A percentile compares a stretch with the other conserved stretches of the same genome.
Conservation (phyloP, 2,888 invertebrate species). For the Tipula confusa region DNA sequence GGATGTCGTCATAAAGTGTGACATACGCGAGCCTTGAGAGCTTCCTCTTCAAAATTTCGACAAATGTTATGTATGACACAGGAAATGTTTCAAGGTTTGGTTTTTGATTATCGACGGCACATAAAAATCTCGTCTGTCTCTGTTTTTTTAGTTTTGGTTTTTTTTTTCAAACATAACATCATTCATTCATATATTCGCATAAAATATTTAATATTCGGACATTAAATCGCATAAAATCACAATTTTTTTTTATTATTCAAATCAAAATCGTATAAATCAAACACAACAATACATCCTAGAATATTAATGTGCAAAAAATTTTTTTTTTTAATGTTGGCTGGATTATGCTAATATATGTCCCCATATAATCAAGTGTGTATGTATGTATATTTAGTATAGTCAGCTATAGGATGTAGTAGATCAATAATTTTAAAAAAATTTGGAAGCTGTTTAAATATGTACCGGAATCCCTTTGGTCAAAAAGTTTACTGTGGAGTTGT, state of each 20-base stretch:
- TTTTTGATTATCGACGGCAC: background rate
- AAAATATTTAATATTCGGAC: background rate
- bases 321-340: background rate
- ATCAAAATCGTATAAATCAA: constrained; percentile 12
- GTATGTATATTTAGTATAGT: too few species aligned
- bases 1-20: background rate
- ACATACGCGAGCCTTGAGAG: background rate
- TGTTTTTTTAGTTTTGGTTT: too few species aligned
- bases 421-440: too few species aligned
- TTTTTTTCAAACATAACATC: background rate
- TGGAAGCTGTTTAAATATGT: too few species aligned
- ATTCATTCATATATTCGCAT: background rate
- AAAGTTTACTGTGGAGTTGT: too few species aligned
- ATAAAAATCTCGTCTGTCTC: background rate
- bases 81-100: constrained; percentile 12
- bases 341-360: background rate
- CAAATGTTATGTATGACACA: background rate
- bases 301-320: background rate
- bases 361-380: too few species aligned
- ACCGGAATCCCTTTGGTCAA: too few species aligned
- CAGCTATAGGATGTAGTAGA: too few species aligned
- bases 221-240: background rate
- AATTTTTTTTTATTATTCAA: background rate
- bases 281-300: constrained; percentile 6
- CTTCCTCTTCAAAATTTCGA: background rate